phyloP scores from a whole-genome alignment of 2,888 invertebrate species.

The Holacanthella duospinosa region DNA sequence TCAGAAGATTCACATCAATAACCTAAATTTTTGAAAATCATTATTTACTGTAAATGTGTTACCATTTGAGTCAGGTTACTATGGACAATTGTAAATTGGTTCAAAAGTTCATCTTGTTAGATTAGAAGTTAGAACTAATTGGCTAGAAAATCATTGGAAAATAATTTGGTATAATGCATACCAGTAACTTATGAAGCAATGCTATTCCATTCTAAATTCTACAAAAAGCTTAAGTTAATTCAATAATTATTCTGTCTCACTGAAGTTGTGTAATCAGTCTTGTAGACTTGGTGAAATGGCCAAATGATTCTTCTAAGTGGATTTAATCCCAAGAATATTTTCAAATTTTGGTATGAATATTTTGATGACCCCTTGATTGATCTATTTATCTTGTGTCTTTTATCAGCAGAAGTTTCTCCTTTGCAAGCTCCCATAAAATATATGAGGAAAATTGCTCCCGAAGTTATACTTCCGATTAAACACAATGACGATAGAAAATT shows the following conservation, averaged over 20 bases:
- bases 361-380: neutral
- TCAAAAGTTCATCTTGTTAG: too few species aligned
- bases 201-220: neutral
- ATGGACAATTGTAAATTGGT: too few species aligned
- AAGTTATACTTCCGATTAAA: slow-evolving; percentile 20
- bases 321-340: slow-evolving; percentile 25
- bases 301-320: slow-evolving; percentile 28
- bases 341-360: slow-evolving; percentile 21
- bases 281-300: slow-evolving; percentile 27
- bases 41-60: too few species aligned
- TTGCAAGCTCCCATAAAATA: slow-evolving; percentile 21
- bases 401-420: slow-evolving; percentile 18
- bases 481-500: slow-evolving; percentile 19
- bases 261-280: slow-evolving; percentile 7
- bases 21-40: too few species aligned
- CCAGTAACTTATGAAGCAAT: too few species aligned
- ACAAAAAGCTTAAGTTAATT: neutral
- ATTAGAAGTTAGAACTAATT: too few species aligned
- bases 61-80: too few species aligned
- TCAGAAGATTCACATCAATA: too few species aligned
- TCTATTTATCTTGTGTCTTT: slow-evolving; percentile 10
- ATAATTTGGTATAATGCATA: too few species aligned
- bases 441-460: slow-evolving; percentile 22
- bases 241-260: neutral
- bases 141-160: too few species aligned